A percentile compares a stretch with the other conserved stretches of the same genome.
These are phyloP conservation scores for Excalfactoria chinensis DNA, from an alignment of 2,113 vertebrate genomes.

Conservation along the genomic window DNA sequence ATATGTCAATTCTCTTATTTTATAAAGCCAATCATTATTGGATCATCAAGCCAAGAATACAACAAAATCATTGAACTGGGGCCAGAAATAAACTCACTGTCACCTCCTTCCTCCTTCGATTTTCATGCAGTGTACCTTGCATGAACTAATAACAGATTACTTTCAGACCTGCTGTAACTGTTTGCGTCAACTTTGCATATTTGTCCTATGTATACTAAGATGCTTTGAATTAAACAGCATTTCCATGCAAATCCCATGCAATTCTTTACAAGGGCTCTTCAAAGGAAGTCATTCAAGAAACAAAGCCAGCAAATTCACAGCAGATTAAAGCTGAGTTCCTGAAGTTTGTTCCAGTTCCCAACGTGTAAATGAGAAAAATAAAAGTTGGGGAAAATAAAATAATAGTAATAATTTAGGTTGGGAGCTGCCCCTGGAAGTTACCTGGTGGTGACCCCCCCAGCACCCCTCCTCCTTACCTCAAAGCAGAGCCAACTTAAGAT, in stretches of 20 bases:
- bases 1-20: neutral
- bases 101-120: neutral
- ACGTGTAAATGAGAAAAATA: neutral
- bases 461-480: rapidly evolving
- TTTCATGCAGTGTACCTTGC: neutral
- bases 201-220: neutral
- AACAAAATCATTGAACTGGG: neutral
- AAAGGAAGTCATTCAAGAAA: conserved; percentile 13
- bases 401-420: neutral
- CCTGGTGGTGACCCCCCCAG: neutral
- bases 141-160: neutral
- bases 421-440: neutral
- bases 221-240: conserved; percentile 13
- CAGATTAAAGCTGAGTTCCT: neutral
- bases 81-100: neutral
- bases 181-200: conserved; percentile 26
- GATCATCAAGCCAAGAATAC: rapidly evolving
- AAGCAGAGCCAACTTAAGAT: neutral
- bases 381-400: neutral
- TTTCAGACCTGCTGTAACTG: neutral
- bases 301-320: conserved; percentile 15
- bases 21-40: neutral
- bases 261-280: conserved; percentile 8
- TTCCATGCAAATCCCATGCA: neutral
- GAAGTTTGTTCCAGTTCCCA: neutral